phyloP scores from a whole-genome alignment of 2,113 vertebrate genomes.

The Upupa epops region DNA sequence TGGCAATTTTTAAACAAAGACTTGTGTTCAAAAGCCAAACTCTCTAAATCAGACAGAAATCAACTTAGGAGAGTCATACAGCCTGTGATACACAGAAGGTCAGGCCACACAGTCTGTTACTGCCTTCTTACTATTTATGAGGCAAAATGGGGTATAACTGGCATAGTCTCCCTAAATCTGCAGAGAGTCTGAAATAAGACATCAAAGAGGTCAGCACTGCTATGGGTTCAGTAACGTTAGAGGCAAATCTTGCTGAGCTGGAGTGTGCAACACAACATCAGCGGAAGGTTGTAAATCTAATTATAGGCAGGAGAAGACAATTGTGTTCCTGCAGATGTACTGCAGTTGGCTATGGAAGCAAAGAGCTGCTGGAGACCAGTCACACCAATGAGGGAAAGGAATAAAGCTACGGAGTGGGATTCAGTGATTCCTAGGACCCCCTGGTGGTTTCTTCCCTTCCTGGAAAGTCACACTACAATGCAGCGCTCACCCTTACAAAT shows the following conservation, averaged over 20 bases:
- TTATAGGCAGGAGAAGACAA: background rate
- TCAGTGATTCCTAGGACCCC: background rate
- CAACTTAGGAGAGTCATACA: background rate
- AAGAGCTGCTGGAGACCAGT: background rate
- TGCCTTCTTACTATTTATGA: background rate
- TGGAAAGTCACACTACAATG: background rate
- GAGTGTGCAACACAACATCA: background rate
- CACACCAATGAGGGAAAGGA: background rate
- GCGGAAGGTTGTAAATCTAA: background rate
- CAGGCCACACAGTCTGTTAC: background rate
- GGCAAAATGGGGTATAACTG: background rate
- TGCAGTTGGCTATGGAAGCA: background rate
- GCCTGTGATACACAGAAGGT: background rate
- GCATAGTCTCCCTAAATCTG: background rate
- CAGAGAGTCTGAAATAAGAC: background rate
- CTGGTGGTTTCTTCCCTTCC: background rate
- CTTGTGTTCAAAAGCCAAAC: background rate
- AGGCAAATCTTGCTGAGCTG: background rate
- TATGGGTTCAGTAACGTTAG: background rate
- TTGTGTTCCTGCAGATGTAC: background rate
- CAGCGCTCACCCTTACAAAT: background rate
- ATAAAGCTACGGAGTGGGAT: background rate
- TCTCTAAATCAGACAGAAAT: background rate
- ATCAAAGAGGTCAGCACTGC: background rate
- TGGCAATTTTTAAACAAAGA: background rate